Conservation (phyloP, 2,888 invertebrate genomes). For the Chrysolina americana region DNA sequence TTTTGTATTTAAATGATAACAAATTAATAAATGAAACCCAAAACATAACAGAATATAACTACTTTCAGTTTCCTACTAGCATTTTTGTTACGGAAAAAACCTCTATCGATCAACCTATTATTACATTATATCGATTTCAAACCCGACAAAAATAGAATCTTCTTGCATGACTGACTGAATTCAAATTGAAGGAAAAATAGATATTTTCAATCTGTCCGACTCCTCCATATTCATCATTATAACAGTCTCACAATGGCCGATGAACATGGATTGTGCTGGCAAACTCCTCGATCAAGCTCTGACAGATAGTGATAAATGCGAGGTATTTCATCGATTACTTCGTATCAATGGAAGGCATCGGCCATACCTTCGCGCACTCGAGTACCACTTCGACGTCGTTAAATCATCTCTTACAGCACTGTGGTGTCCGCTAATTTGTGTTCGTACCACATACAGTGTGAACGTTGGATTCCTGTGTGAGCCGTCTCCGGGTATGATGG, state of each 20-base stretch:
- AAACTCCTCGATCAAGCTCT: constrained; percentile 53
- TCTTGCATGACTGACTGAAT: constrained; percentile 23
- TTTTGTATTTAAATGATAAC: no score
- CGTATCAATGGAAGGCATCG: constrained; percentile 51
- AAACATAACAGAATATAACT: no score
- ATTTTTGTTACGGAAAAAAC: no score
- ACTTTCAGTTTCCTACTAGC: no score
- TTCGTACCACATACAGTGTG: constrained; percentile 31
- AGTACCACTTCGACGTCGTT: constrained; percentile 44
- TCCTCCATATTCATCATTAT: constrained; percentile 53
- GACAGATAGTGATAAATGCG: constrained; percentile 55
- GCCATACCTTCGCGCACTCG: constrained; percentile 38
- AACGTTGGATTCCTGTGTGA: background rate
- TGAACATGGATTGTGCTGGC: constrained; percentile 55
- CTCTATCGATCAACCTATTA: no score
- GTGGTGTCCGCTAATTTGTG: constrained; percentile 34
- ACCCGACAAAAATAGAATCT: background rate
- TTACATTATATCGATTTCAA: no score
- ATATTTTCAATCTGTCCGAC: constrained; percentile 36
- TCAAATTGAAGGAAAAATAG: background rate
- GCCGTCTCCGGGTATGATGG: background rate
- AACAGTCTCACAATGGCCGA: constrained; percentile 52
- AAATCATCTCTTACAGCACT: constrained; percentile 44
- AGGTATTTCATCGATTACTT: constrained; percentile 57
- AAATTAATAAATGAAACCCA: no score